phyloP scores from a whole-genome alignment of 2,888 invertebrate species.

The Tortricodes alternella region DNA sequence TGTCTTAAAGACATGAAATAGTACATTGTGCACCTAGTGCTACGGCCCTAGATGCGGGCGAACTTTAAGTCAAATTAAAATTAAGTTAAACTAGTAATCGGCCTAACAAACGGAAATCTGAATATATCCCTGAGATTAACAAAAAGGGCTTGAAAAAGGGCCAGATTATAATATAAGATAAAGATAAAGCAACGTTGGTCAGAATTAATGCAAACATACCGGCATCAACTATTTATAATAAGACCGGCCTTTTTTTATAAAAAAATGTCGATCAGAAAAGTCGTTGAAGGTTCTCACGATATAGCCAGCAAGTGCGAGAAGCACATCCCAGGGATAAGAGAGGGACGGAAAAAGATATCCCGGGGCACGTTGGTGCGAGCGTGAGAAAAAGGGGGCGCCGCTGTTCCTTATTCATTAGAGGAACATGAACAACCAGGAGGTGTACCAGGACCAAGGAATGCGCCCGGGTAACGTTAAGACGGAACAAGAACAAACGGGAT shows the following conservation, averaged over 20 bases:
- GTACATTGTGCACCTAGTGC: too few species aligned
- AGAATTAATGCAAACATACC: neutral
- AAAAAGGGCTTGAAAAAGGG: too few species aligned
- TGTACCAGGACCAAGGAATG: constrained; percentile 24
- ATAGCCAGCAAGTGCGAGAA: constrained; percentile 49
- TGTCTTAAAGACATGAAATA: too few species aligned
- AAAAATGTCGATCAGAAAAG: constrained; percentile 27
- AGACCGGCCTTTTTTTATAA: constrained; percentile 9
- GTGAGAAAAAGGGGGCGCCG: constrained; percentile 79
- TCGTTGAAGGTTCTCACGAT: constrained; percentile 47
- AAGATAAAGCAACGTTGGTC: neutral
- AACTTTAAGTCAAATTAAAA: too few species aligned
- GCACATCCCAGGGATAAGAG: constrained; percentile 58
- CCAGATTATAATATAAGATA: too few species aligned
- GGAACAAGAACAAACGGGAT: constrained; percentile 2
- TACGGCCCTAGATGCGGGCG: too few species aligned
- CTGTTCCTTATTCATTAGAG: constrained; percentile 67
- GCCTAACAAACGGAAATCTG: too few species aligned
- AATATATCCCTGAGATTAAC: too few species aligned
- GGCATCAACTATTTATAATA: constrained; percentile 15
- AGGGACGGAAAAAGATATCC: constrained; percentile 55
- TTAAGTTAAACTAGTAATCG: too few species aligned
- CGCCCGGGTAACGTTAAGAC: neutral
- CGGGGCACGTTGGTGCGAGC: constrained; percentile 67
- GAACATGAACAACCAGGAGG: constrained; percentile 49